Base-by-base conservation (phyloP, 2,797 vertebrate genomes). In the Argyrosomus regius region DNA sequence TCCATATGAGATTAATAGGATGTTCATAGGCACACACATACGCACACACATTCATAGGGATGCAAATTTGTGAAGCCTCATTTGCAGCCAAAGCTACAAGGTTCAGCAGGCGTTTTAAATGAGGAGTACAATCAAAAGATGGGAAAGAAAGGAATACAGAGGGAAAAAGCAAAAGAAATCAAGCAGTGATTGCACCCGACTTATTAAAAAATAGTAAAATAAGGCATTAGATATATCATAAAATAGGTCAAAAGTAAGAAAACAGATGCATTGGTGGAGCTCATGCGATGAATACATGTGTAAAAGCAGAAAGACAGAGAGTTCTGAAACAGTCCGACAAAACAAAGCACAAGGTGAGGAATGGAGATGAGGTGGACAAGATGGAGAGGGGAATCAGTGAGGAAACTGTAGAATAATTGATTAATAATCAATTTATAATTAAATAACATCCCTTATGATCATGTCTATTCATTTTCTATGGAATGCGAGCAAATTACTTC, bases 1-100 rank as follows among this genome's bases (percentile, higher is more conserved):
- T 81, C 71, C 22, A 70, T n/a, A 65, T 39, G 22, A 74, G 31
- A 69, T 85, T 75, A 75, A 72, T 41, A 69, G 39, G 52, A 60
- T 58, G 41, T 63, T 71, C 31, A 53, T 9, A 20, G n/a, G 26
- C 53, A 18, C 59, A 35, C n/a, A 10, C 35, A 7, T 10, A 6
- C 56, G 41, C 58, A 78, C 54, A 48, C 20, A 48, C 22, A 56
- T 3, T 48, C 64, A 52, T 1, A 22, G 10, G 70, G 12, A 45
- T 11, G 18, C 46, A 58, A 41, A 59, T 73, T 26, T 18, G 16
- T 39, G 50, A 59, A 65, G 45, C 7, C 26, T 64, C 20, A 11
- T 77, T 56, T 64, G 60, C 54, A 72, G 60, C 50, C 65, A 54
- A 52, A 39, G 52, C 60, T 26, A 46, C 17, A 41, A 43, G 61